Percentiles rank a stretch among this genome's conserved stretches.
These are phyloP conservation scores for Geotrupes spiniger DNA, from an alignment of 2,888 invertebrate species.

Conservation along the genomic window DNA sequence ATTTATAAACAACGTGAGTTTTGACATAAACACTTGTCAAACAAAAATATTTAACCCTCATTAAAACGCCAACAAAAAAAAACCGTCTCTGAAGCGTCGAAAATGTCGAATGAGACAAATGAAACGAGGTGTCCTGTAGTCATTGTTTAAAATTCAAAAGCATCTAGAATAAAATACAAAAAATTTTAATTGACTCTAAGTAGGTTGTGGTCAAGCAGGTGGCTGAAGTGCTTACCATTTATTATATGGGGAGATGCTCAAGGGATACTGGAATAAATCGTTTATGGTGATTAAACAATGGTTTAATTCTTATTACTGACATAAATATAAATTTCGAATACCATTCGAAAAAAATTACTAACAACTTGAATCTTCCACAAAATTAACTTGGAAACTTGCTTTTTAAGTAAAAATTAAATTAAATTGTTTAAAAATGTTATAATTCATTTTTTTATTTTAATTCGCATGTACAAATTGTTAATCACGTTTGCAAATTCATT, in stretches of 20 bases:
- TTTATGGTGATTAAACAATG: slow-evolving; percentile 7
- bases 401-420: background rate
- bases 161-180: slow-evolving; percentile 8
- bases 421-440: too few relatives aligned
- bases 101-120: background rate
- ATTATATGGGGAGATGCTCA: slow-evolving; percentile 4
- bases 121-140: background rate
- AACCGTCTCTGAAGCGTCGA: too few relatives aligned
- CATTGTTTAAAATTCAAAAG: slow-evolving; percentile 5
- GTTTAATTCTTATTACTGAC: slow-evolving; percentile 3
- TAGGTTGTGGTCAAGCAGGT: slow-evolving; percentile 7
- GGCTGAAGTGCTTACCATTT: slow-evolving; percentile 5
- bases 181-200: slow-evolving; percentile 7
- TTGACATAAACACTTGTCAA: too few relatives aligned
- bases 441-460: too few relatives aligned
- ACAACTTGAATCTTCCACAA: too few relatives aligned
- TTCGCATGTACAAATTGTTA: too few relatives aligned
- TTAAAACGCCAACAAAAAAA: too few relatives aligned
- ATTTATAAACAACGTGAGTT: too few relatives aligned
- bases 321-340: slow-evolving; percentile 5
- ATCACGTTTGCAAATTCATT: too few relatives aligned
- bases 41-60: too few relatives aligned
- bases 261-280: slow-evolving; percentile 6
- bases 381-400: background rate
- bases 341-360: background rate